Evolutionary conservation across 2,888 invertebrate species (phyloP), one percentile per base, ranked within the genome.

Genomic region (Scrobipalpa atriplicella): DNA sequence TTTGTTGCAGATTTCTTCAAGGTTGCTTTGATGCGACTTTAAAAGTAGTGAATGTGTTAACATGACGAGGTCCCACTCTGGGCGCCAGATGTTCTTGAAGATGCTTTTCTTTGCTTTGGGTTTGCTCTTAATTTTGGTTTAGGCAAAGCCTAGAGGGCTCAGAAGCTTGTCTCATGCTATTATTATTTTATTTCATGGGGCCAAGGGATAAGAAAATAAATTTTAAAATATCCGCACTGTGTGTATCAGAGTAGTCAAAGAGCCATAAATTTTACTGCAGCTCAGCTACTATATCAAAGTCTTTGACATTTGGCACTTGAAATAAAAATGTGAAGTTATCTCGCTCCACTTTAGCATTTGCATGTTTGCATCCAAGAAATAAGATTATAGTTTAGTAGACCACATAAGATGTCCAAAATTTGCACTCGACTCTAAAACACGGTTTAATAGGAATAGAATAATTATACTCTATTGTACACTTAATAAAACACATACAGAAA

Each of bases 1-100:
- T 64, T 52, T 64, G 64, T 64, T 64, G 39, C 36, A 21, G 56
- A 41, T 41, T 29, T 38, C 38, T 29, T 38, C 36, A 58, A 58
- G 58, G 58, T 58, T 58, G 36, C 36, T 38, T 58, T 38, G 58
- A 38, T 58, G 38, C 7, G 58, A 38, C 16, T 58, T 58, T 36
- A n/a, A 1, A 58, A 58, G 16, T 58, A 54, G 19, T 19, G 54
- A 47, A n/a, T 47, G n/a, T 47, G 47, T 47, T 47, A 47, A 47
- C 47, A 47, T 47, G 47, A 47, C 47, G 16, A 47, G 47, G n/a
- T n/a, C 47, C 47, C 47, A 47, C n/a, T 47, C 47, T 47, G 47
- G 47, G 47, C 47, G 47, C 47, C 47, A 16, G 5, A 29, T 29
- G n/a, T n/a, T n/a, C 13, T 47, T 47, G 47, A 16, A 47, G 47